Base-by-base conservation (phyloP, 2,113 vertebrate species). In the Pseudonaja textilis region DNA sequence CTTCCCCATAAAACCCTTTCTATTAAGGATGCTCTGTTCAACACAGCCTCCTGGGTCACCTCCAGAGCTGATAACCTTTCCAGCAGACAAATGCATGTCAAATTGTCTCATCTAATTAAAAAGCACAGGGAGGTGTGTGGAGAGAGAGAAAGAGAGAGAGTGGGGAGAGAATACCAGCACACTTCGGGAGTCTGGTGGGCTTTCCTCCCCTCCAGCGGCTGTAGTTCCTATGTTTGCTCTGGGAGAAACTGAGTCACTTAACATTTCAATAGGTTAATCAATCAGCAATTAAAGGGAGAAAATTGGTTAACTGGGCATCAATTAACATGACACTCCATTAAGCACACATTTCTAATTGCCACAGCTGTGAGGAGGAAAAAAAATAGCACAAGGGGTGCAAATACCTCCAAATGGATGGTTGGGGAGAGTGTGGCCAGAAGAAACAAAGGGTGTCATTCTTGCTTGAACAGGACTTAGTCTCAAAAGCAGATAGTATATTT, bases 261-360 rank as follows among this genome's bases (percentile, higher is more conserved):
- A 98, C 98, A 98, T 98, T 98, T 98, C 98, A 98, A 98, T 98
- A 98, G 98, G 97, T 98, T 98, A 98, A 98, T 98, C 98, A 98
- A 98, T 98, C 97, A 97, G 96, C 98, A 98, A 98, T 98, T 98
- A 98, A 98, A 98, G 96, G 97, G 97, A 98, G 98, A 98, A 81
- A 98, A 98, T 98, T 98, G 97, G 98, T 98, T 98, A 98, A 98
- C 97, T 98, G 96, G 8, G 96, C 97, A 97, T 98, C 98, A 98
- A 98, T 98, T 98, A 98, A 97, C 98, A 98, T 96, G 98, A 98
- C 98, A 98, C 97, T 98, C 97, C 97, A 98, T 98, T 98, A 98
- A 98, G 97, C 97, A 98, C 97, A 98, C 98, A 90, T 98, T 98
- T 98, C 98, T 98, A 98, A 98, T 98, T 98, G 98, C 97, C 95